Percentiles rank a stretch among this genome's conserved stretches.
phyloP scores from a whole-genome alignment of 1,140 invertebrate genomes.

The Brachystomella parvula region DNA sequence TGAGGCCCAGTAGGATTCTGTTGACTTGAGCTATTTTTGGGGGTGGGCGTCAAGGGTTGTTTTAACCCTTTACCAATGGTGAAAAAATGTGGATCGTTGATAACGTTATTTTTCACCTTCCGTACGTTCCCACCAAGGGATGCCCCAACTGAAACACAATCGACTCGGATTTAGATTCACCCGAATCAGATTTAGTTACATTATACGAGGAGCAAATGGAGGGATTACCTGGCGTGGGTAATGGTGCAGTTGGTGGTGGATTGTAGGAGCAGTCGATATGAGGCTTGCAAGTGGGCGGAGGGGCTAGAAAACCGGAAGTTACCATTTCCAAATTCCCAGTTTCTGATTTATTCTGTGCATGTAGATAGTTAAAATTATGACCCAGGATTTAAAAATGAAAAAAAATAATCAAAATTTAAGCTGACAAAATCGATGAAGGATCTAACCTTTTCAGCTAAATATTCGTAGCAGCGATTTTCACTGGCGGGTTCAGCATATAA shows the following conservation, averaged over 20 bases:
- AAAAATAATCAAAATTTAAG: background rate
- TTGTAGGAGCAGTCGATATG: background rate
- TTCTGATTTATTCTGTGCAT: background rate
- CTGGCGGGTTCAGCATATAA: too few species aligned
- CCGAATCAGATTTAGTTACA: too few species aligned
- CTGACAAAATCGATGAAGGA: too few species aligned
- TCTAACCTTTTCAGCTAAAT: constrained; percentile 1
- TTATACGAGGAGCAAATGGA: too few species aligned
- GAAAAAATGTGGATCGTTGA: background rate
- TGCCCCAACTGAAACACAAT: background rate
- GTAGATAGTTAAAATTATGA: too few species aligned
- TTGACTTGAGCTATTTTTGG: too few species aligned
- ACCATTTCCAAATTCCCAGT: background rate
- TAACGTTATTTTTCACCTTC: background rate
- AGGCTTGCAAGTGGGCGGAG: background rate
- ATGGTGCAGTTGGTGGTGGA: background rate
- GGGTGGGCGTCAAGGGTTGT: background rate
- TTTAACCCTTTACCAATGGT: background rate
- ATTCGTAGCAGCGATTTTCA: too few species aligned
- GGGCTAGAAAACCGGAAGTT: background rate
- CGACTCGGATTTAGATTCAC: background rate
- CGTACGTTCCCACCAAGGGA: background rate
- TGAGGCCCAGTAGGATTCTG: too few species aligned
- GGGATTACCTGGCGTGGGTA: too few species aligned
- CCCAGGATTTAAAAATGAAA: background rate